Evolutionary conservation across 2,888 invertebrate species (phyloP).

Genomic region (Coecobrya sp.): DNA sequence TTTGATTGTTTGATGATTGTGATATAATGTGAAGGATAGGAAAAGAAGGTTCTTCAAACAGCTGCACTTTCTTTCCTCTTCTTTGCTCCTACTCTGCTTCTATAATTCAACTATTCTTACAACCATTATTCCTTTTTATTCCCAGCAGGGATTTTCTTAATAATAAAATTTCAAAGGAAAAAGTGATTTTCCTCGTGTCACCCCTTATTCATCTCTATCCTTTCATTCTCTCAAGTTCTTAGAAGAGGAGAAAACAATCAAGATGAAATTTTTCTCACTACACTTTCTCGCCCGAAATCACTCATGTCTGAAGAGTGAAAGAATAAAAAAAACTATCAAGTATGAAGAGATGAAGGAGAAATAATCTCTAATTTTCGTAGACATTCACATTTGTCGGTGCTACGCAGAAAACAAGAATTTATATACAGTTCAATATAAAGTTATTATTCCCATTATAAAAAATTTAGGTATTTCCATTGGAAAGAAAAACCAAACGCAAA

Average conservation of each 20-base stretch:
- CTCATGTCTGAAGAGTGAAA: background rate
- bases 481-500: background rate
- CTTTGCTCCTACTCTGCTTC: background rate
- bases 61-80: background rate
- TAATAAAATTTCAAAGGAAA: slow-evolving; percentile 55
- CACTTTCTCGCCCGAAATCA: slow-evolving; percentile 33
- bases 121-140: slow-evolving; percentile 2
- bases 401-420: background rate
- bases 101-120: background rate
- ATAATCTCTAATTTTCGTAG: slow-evolving; percentile 36
- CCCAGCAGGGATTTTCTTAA: slow-evolving; percentile 43
- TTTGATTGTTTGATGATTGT: slow-evolving; percentile 25
- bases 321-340: background rate
- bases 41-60: background rate
- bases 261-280: slow-evolving; percentile 9
- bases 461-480: background rate
- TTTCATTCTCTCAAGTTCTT: slow-evolving; percentile 1
- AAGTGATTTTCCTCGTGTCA: slow-evolving; percentile 55
- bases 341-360: background rate
- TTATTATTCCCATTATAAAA: background rate
- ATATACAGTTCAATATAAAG: background rate
- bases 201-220: slow-evolving; percentile 39
- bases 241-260: slow-evolving; percentile 40
- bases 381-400: slow-evolving; percentile 25
- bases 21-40: slow-evolving; percentile 21